Conservation (phyloP, 2,888 invertebrate genomes). For the Tinea pellionella region DNA sequence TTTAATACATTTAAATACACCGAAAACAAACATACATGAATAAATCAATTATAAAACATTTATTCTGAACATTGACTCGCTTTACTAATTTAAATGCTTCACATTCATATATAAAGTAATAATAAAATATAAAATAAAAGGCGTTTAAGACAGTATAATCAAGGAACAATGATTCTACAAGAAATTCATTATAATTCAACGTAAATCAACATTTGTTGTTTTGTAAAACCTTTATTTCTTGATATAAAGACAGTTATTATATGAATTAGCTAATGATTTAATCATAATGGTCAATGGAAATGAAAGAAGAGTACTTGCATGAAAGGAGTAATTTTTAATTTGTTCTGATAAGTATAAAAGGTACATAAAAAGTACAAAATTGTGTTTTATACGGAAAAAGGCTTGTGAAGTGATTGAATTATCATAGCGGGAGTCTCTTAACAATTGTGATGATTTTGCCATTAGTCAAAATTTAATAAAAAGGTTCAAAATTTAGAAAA, state of each 20-base stretch:
- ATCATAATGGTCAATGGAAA: neutral
- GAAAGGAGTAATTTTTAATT: constrained; percentile 1
- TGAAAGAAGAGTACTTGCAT: neutral
- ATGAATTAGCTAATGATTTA: neutral
- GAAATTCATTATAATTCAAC: neutral
- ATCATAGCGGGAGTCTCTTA: constrained; percentile 31
- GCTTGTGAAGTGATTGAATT: constrained; percentile 6
- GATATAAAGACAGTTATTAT: neutral
- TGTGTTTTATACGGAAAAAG: constrained; percentile 6
- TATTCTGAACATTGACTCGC: constrained; percentile 44
- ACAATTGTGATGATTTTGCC: constrained; percentile 68
- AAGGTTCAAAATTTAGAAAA: constrained; percentile 5
- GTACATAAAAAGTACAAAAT: constrained; percentile 3
- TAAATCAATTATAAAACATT: constrained; percentile 44
- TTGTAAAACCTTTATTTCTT: constrained; percentile 4
- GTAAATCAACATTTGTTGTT: neutral
- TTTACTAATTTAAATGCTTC: constrained; percentile 41
- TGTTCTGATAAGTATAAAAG: neutral
- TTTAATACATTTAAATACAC: constrained; percentile 36
- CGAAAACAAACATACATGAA: constrained; percentile 41
- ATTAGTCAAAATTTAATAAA: constrained; percentile 51
- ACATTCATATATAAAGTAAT: constrained; percentile 48
- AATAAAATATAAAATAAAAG: constrained; percentile 43
- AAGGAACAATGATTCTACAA: constrained; percentile 22
- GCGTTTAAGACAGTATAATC: constrained; percentile 33